phyloP scores from a whole-genome alignment of 2,113 vertebrate species.

The Chrysochloris asiatica region DNA sequence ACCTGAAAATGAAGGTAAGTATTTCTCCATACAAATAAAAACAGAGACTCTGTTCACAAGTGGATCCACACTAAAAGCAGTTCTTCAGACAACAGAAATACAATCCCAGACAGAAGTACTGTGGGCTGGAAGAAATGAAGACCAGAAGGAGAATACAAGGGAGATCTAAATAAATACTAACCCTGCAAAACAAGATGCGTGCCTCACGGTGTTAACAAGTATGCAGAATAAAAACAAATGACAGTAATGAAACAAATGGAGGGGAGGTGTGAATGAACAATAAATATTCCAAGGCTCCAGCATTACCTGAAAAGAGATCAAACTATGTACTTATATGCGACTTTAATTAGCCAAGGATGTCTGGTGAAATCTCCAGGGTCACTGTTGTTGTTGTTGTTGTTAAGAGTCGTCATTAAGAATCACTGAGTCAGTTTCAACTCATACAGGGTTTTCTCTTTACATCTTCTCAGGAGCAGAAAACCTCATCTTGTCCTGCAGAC shows the following conservation, averaged over 20 bases:
- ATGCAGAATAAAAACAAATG: background rate
- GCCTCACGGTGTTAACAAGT: background rate
- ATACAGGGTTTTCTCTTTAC: too few relatives aligned
- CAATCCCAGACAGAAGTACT: background rate
- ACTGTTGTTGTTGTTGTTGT: too few relatives aligned
- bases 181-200: background rate
- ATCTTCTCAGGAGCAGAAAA: too few relatives aligned
- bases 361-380: too few relatives aligned
- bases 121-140: background rate
- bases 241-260: background rate
- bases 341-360: background rate
- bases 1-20: background rate
- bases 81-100: background rate
- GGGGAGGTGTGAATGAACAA: background rate
- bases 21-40: background rate
- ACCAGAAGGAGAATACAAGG: background rate
- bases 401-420: too few relatives aligned
- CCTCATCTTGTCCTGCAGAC: too few relatives aligned
- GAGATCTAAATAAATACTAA: background rate
- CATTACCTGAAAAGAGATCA: background rate
- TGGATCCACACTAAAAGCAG: background rate
- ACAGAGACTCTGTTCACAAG: background rate
- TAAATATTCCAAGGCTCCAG: background rate
- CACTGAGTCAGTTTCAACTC: too few relatives aligned
- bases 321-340: background rate